Base-by-base conservation (phyloP, 2,113 vertebrate species). In the Psammodynastes pulverulentus region DNA sequence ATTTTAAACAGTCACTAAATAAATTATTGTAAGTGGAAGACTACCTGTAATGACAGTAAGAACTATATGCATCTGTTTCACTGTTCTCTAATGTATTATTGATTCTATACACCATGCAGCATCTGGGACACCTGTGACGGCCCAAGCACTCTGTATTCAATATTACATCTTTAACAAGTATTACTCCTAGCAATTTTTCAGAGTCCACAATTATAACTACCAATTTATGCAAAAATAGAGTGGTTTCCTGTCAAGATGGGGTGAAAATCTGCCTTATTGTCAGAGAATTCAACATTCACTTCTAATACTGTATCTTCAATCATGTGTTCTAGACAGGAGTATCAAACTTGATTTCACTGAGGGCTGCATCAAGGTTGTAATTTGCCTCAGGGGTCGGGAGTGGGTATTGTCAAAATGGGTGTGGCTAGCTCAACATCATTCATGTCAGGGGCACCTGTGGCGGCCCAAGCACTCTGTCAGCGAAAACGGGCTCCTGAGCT, bases 171-270 rank as follows among this genome's bases (percentile, higher is more conserved):
- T 85, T 94, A 95, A 94, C 2, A 93, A 92, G 90, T 86, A 94
- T 95, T 95, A 58, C 91, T 96, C 96, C 91, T 34, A 43, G 94
- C 51, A 92, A 95, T 92, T 95, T 96, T 5, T 96, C 96, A 97
- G 96, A 92, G 26, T 90, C 53, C 51, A 92, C 95, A 94, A 94
- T 96, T 92, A 96, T 94, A 97, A 97, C 96, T 95, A 94, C 93
- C 96, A 94, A 96, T 96, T 2, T 93, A 95, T 91, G 92, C 89
- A 96, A 94, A 96, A 96, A 94, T 43, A 89, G 52, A 89, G 84
- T 21, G 91, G 19, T 94, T 34, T 26, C 13, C 21, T 21, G 10
- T 19, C 23, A 48, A 29, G 39, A 5, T 92, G 92, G 95, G 10
- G 2, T 13, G 7, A 0, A 85, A 94, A 23, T 39, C 49, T 89